Base-by-base conservation (phyloP, 2,888 invertebrate genomes). In the Poecilus cupreus region DNA sequence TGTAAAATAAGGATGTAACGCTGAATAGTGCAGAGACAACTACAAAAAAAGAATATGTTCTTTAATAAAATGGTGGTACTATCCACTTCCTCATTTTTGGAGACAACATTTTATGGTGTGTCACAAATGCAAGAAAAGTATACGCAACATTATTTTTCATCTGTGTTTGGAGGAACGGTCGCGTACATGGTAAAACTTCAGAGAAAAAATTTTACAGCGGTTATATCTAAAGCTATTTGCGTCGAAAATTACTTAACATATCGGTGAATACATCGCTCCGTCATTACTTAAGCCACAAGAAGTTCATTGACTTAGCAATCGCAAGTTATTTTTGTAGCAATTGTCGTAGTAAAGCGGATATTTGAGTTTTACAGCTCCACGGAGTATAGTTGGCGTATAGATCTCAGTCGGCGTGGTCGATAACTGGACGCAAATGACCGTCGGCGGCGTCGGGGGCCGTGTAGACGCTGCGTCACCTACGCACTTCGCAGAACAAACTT, bases 231-330 rank as follows among this genome's bases (percentile, higher is more conserved):
- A 18, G 64, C 64, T 68, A 68, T 68, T 68, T 68, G 37, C 64
- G 64, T 68, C 64, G 5, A 32, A 37, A 18, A 68, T 68, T 68
- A 68, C 64, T 68, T 68, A 68, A 68, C 64, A 68, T 68, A 68
- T 68, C 64, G 64, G 64, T 51, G 51, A 51, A 51, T 13, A 51
- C 51, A 51, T 51, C 51, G 51, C 51, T 51, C 64, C 18, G 13
- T 68, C 22, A 68, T 68, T 39, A 68, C 64, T 64, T 64, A 72
- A 24, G 32, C 54, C 39, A 76, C 51, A 54, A 57, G 22, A 76
- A 76, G 76, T 76, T 76, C 76, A 57, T 39, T 37, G 76, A 76
- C 76, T 76, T 11, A 32, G 54, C 54, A 76, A 76, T 76, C 32
- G 54, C 51, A 32, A 74, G 76, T 32, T 74, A 74, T 74, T 74